Base-by-base conservation (phyloP, 2,113 vertebrate genomes). In the Strix aluco region DNA sequence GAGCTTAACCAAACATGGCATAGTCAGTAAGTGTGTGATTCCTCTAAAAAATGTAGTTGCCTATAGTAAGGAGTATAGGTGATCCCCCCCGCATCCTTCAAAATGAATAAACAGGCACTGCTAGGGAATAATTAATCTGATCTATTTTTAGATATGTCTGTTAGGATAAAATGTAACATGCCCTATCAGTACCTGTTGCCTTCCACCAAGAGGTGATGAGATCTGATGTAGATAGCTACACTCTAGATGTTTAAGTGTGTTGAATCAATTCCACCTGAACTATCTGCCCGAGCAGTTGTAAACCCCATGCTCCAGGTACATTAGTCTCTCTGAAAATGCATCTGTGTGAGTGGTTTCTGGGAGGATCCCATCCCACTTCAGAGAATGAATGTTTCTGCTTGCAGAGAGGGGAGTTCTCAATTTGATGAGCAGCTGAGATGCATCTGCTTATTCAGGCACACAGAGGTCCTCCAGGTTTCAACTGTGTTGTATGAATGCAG, bases 1-100 rank as follows among this genome's bases (percentile, higher is more conserved):
- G 85, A 82, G 40, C 36, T 92, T 79, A 77, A 71, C 22, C 44
- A 90, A 75, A 79, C 8, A 52, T 6, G 14, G 70, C 61, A 27
- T 16, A 63, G 38, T 30, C 1, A 4, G 3, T 26, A 81, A 74
- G 29, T 9, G 15, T 0, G 1, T 1, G 23, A 34, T 54, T 79
- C 22, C 20, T 58, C 66, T 59, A 8, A 54, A 79, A 70, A 79
- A 91, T 16, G 26, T 13, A 47, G 44, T 8, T 83, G 32, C 32
- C 19, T 62, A 26, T 15, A 42, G 34, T 27, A 66, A 70, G 26
- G 38, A 67, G 16, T 26, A 52, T 2, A 44, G 67, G 5, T 15
- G 58, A 55, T 69, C 12, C 25, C 25, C 49, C 1, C 1, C 34
- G 23, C 32, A 52, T 20, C 8, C 36, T 78, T 88, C 54, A 77